phyloP scores from a whole-genome alignment of 1,140 invertebrate species.

The Aethina tumida region DNA sequence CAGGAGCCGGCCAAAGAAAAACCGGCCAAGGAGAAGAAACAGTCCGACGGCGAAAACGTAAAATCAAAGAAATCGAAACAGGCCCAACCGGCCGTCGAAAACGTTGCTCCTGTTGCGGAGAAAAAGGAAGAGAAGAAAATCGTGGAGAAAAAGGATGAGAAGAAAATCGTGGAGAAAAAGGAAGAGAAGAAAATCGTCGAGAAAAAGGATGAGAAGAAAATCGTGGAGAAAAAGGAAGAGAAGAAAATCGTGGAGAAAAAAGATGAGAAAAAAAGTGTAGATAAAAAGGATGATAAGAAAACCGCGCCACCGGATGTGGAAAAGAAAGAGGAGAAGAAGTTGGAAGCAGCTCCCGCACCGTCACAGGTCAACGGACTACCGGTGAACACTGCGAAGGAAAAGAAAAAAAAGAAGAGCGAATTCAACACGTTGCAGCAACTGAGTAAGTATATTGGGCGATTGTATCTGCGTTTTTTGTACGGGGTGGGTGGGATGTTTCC shows the following conservation, averaged over 20 bases:
- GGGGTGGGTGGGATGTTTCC: too few species aligned
- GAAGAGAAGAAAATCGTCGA: not conserved
- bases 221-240: conserved; percentile 20
- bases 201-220: too few species aligned
- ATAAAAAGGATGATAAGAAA: not conserved
- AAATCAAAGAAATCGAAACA: conserved; percentile 10
- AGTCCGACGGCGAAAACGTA: not conserved
- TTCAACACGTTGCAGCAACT: conserved; percentile 42
- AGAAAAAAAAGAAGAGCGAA: conserved; percentile 45
- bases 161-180: not conserved
- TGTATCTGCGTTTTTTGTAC: conserved; percentile 15
- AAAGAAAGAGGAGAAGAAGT: conserved; percentile 25
- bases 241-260: not conserved
- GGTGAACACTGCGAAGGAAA: conserved; percentile 32
- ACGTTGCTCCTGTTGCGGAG: not conserved
- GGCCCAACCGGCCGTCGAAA: conserved; percentile 1
- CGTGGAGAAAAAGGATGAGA: conserved; percentile 1
- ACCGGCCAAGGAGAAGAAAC: conserved; percentile 31
- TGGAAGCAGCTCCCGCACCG: conserved; percentile 10
- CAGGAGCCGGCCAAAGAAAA: conserved; percentile 34
- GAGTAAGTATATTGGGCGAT: conserved; percentile 29
- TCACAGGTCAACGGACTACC: not conserved
- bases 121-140: conserved; percentile 10
- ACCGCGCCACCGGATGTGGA: conserved; percentile 34
- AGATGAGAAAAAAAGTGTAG: not conserved